Evolutionary conservation across 2,797 vertebrate species (phyloP).

Genomic region (Helarctos malayanus): DNA sequence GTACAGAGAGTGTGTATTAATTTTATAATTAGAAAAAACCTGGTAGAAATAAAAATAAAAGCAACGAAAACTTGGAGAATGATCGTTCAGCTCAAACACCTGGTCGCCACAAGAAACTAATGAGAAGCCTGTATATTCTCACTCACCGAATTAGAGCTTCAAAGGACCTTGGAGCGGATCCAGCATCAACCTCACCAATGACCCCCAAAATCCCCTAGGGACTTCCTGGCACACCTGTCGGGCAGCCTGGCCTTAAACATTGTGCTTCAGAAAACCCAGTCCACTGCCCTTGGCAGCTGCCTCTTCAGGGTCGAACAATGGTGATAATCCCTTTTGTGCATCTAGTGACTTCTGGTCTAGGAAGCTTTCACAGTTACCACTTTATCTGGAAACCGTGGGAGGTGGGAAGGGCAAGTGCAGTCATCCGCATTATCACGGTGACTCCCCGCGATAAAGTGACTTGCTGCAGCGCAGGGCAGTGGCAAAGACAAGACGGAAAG

Average conservation of each 20-base stretch:
- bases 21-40: neutral
- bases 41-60: neutral
- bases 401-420: neutral
- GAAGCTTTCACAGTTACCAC: constrained; percentile 26
- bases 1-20: neutral
- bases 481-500: neutral
- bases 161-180: neutral
- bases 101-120: neutral
- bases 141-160: neutral
- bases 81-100: neutral
- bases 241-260: constrained; percentile 14
- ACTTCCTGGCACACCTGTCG: neutral
- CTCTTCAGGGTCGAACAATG: constrained; percentile 40
- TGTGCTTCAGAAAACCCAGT: constrained; percentile 13
- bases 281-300: neutral
- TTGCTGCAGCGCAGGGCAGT: neutral
- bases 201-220: neutral
- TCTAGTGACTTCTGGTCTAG: constrained; percentile 26
- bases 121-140: neutral
- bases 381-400: neutral
- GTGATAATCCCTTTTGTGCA: neutral
- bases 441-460: neutral
- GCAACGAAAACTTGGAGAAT: neutral
- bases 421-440: constrained; percentile 41
- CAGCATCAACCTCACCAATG: neutral